Percentiles rank a stretch among this genome's conserved stretches.
Conservation (phyloP, 2,888 invertebrate genomes). For the Philereme transversata region DNA sequence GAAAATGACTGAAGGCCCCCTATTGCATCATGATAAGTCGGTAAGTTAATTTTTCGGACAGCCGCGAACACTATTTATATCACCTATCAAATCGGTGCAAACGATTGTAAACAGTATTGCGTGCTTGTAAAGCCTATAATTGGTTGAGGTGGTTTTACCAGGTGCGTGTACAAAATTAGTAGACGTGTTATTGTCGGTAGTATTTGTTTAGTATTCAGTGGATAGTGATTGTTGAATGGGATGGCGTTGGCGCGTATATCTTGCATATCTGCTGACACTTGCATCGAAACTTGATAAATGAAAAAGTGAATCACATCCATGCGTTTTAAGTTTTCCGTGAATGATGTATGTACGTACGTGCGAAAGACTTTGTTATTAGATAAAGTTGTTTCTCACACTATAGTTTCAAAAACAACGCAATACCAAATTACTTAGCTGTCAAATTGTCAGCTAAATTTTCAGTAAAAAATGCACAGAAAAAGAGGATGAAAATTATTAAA, state of each 20-base stretch:
- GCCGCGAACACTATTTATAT: slow-evolving; percentile 29
- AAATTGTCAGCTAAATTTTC: too few relatives aligned
- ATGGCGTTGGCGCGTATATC: neutral
- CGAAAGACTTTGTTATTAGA: neutral
- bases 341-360: neutral
- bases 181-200: slow-evolving; percentile 12
- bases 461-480: too few relatives aligned
- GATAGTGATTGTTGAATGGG: slow-evolving; percentile 7
- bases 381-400: too few relatives aligned
- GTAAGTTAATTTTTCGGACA: slow-evolving; percentile 57
- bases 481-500: too few relatives aligned
- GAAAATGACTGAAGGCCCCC: slow-evolving; percentile 81
- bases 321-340: neutral
- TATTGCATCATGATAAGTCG: slow-evolving; percentile 73
- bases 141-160: slow-evolving; percentile 11
- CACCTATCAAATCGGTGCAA: slow-evolving; percentile 25
- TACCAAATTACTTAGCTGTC: too few relatives aligned
- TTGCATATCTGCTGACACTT: neutral
- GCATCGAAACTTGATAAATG: neutral
- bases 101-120: slow-evolving; percentile 18
- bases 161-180: slow-evolving; percentile 14
- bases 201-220: slow-evolving; percentile 13
- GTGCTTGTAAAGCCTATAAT: slow-evolving; percentile 8
- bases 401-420: too few relatives aligned
- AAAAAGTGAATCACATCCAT: neutral